A percentile compares a stretch with the other conserved stretches of the same genome.
These are phyloP conservation scores for Dicentrarchus labrax DNA, from an alignment of 2,113 vertebrate species.

Conservation along the genomic window DNA sequence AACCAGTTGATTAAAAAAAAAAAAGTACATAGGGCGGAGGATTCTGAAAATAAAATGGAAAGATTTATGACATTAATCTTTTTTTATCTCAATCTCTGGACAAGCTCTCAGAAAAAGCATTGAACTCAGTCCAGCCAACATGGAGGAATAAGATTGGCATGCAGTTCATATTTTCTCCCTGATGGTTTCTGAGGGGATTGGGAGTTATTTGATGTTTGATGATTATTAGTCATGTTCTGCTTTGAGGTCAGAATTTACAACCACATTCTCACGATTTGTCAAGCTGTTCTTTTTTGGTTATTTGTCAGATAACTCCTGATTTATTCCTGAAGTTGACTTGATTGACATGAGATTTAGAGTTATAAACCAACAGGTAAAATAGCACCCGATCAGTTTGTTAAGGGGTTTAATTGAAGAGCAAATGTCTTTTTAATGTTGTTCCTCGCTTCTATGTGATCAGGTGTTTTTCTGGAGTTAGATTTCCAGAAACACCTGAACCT, in stretches of 20 bases:
- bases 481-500: conserved; percentile 46
- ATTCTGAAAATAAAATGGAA: conserved; percentile 62
- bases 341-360: neutral
- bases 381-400: neutral
- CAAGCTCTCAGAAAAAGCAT: conserved; percentile 46
- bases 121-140: conserved; percentile 70
- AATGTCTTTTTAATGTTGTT: neutral
- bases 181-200: conserved; percentile 76
- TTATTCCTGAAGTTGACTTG: conserved; percentile 3
- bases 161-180: conserved; percentile 59
- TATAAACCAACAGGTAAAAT: conserved; percentile 21
- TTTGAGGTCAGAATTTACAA: conserved; percentile 58
- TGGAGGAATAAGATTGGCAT: conserved; percentile 65
- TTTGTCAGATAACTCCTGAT: conserved; percentile 26
- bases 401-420: neutral
- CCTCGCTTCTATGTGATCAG: neutral
- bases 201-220: conserved; percentile 73
- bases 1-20: conserved; percentile 14
- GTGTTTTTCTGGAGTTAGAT: neutral
- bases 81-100: conserved; percentile 40
- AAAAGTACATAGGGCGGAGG: neutral
- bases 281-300: conserved; percentile 14
- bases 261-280: conserved; percentile 67
- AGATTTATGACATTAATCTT: conserved; percentile 51
- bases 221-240: conserved; percentile 65